phyloP scores from a whole-genome alignment of 2,797 vertebrate genomes.

The Rhynchonycteris naso region DNA sequence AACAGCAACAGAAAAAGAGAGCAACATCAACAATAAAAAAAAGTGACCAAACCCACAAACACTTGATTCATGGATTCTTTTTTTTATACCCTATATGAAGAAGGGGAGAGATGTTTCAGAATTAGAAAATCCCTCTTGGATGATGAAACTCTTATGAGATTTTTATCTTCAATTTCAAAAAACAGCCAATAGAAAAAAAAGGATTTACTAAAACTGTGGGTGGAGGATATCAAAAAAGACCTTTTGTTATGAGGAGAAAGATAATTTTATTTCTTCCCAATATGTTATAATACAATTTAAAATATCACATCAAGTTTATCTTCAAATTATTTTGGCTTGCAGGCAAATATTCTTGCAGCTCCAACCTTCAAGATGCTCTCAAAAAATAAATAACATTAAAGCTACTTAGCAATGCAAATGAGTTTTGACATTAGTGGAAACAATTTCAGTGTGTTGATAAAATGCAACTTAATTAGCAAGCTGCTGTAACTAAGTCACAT shows the following conservation, averaged over 20 bases:
- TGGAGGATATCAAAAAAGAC: not conserved
- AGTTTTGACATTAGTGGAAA: slow-evolving; percentile 64
- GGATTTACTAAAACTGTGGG: slow-evolving; percentile 18
- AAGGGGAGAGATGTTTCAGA: not conserved
- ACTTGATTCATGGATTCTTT: not conserved
- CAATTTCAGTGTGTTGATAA: slow-evolving; percentile 61
- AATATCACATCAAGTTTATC: slow-evolving; percentile 51
- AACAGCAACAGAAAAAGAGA: not conserved
- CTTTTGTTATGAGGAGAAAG: not conserved
- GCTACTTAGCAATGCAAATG: slow-evolving; percentile 64
- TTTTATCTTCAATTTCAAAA: slow-evolving; percentile 31
- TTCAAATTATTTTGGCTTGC: slow-evolving; percentile 62
- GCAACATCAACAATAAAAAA: not conserved
- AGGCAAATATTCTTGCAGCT: slow-evolving; percentile 52
- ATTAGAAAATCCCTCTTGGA: not conserved
- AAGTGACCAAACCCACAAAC: not conserved
- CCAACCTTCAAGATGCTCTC: slow-evolving; percentile 50
- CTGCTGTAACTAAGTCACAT: slow-evolving; percentile 61
- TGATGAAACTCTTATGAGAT: not conserved
- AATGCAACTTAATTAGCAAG: slow-evolving; percentile 71
- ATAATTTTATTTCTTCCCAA: slow-evolving; percentile 27
- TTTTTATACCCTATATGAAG: not conserved
- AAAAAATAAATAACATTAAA: slow-evolving; percentile 66
- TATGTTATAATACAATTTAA: slow-evolving; percentile 50
- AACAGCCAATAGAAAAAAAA: slow-evolving; percentile 20